These are phyloP conservation scores for Drosophila glabriapex DNA, from an alignment of 2,888 invertebrate species.

Conservation along the genomic window DNA sequence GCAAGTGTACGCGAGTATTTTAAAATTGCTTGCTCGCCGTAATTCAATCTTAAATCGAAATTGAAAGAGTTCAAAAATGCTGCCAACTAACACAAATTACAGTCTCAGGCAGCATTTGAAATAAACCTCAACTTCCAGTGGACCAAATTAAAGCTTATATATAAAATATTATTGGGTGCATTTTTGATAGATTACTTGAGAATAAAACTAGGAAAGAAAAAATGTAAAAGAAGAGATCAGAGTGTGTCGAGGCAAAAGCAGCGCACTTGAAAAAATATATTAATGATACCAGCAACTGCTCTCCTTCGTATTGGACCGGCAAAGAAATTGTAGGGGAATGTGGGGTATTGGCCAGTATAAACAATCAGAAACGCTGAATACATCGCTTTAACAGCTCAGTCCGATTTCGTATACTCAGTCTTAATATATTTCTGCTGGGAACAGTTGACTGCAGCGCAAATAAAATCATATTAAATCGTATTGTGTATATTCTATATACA, in stretches of 20 bases:
- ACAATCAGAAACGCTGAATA: not conserved
- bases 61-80: conserved; percentile 29
- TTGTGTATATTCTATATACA: not conserved
- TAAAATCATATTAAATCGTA: not conserved
- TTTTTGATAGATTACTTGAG: not conserved
- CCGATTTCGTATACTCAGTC: not conserved
- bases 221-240: not conserved
- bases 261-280: not conserved
- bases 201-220: not conserved
- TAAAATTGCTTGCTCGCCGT: conserved; percentile 30
- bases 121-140: not conserved
- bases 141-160: not conserved
- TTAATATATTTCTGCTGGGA: not conserved
- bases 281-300: not conserved
- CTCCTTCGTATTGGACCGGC: too few relatives aligned
- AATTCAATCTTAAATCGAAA: conserved; percentile 37
- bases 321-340: not conserved
- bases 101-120: conserved; percentile 1
- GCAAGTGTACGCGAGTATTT: conserved; percentile 12
- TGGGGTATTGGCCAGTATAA: not conserved
- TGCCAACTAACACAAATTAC: conserved; percentile 17
- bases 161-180: not conserved
- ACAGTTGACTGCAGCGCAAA: not conserved
- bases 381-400: not conserved
- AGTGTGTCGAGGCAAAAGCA: not conserved